A percentile compares a stretch with the other conserved stretches of the same genome.
Evolutionary conservation across 2,888 invertebrate genomes (phyloP).

Genomic region (Protophormia terraenovae): DNA sequence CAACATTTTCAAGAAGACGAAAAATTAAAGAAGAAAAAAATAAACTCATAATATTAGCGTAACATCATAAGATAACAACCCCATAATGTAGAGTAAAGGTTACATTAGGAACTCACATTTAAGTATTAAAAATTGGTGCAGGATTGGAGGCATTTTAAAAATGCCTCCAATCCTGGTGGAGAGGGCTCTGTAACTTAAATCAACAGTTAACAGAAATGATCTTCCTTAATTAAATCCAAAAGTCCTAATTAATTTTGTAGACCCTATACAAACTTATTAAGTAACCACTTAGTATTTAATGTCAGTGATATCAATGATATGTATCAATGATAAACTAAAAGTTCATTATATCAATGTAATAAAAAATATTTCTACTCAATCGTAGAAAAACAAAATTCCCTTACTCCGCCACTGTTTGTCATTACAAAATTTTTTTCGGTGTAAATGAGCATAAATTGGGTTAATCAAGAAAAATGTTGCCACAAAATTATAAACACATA

Average conservation of each 20-base stretch:
- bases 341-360: too few relatives aligned
- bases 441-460: slow-evolving; percentile 58
- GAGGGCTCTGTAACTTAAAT: background rate
- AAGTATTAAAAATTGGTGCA: background rate
- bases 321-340: too few relatives aligned
- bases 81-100: slow-evolving; percentile 1
- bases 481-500: slow-evolving; percentile 51
- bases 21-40: background rate
- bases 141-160: background rate
- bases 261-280: too few relatives aligned
- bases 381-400: background rate
- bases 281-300: too few relatives aligned
- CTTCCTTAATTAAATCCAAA: too few relatives aligned
- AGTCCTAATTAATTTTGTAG: too few relatives aligned
- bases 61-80: slow-evolving; percentile 26
- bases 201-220: too few relatives aligned
- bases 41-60: slow-evolving; percentile 2
- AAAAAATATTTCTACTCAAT: too few relatives aligned
- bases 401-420: background rate
- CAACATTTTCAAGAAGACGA: background rate
- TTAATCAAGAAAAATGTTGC: slow-evolving; percentile 64
- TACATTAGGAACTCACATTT: background rate
- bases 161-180: background rate
- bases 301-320: too few relatives aligned
- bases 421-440: slow-evolving; percentile 14